A percentile compares a stretch with the other conserved stretches of the same genome.
Conservation (phyloP, 2,888 invertebrate species). For the Drosophila longiperda region DNA sequence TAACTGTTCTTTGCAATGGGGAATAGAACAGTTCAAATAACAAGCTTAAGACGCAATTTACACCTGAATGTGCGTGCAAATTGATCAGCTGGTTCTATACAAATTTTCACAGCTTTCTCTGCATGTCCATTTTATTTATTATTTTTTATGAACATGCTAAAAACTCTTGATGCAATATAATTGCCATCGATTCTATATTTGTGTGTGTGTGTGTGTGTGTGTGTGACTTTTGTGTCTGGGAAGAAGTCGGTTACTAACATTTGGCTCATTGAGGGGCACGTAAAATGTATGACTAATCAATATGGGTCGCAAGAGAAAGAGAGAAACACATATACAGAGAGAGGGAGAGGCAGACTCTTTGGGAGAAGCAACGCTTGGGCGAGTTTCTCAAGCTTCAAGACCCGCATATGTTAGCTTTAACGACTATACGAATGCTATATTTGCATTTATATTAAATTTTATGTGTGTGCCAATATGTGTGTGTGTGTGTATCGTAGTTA, state of each 20-base stretch:
- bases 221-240: constrained; percentile 29
- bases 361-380: constrained; percentile 53
- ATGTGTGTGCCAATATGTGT: constrained; percentile 16
- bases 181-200: constrained; percentile 35
- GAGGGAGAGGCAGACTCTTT: constrained; percentile 32
- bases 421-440: constrained; percentile 54
- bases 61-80: constrained; percentile 33
- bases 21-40: constrained; percentile 30
- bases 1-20: constrained; percentile 14
- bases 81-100: constrained; percentile 57
- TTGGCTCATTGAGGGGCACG: constrained; percentile 55
- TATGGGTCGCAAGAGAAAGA: constrained; percentile 35
- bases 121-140: constrained; percentile 21
- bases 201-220: constrained; percentile 3
- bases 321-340: not conserved
- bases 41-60: constrained; percentile 19
- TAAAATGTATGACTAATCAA: constrained; percentile 65
- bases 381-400: constrained; percentile 54
- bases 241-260: constrained; percentile 36
- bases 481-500: constrained; percentile 46
- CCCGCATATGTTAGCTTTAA: constrained; percentile 39
- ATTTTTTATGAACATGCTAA: constrained; percentile 54
- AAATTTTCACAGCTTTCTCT: constrained; percentile 67
- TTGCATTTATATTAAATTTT: constrained; percentile 62
- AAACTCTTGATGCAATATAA: constrained; percentile 49